These are phyloP conservation scores for Chelonoidis abingdonii DNA, from an alignment of 2,113 vertebrate genomes.

Conservation along the genomic window DNA sequence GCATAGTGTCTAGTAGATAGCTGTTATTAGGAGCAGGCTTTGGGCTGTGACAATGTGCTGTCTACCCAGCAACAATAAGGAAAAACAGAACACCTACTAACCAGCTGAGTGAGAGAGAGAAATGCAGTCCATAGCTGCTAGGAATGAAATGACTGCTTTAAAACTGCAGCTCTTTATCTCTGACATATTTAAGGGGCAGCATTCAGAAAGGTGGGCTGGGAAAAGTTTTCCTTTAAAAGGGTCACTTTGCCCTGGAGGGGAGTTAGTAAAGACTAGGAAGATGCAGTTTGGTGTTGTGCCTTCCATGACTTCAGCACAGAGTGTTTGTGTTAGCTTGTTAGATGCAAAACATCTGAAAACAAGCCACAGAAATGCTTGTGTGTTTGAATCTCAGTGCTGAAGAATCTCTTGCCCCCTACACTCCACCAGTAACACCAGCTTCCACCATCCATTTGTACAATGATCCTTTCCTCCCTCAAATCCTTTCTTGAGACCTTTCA, in stretches of 20 bases:
- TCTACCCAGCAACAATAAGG: not conserved
- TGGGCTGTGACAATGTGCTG: not conserved
- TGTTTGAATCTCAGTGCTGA: fast-evolving
- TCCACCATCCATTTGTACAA: not conserved
- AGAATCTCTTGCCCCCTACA: fast-evolving
- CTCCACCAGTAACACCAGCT: not conserved
- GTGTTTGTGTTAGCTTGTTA: not conserved
- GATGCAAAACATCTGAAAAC: not conserved
- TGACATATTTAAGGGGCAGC: not conserved
- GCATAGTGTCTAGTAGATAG: not conserved
- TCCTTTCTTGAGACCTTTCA: not conserved
- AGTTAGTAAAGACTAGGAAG: not conserved
- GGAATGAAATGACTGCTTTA: not conserved
- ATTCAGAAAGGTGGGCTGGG: not conserved
- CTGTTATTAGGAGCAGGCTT: not conserved
- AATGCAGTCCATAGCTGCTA: not conserved
- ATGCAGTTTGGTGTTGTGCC: fast-evolving
- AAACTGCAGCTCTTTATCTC: not conserved
- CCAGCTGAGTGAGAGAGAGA: not conserved
- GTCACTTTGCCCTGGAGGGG: not conserved
- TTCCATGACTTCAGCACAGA: not conserved
- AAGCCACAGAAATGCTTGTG: not conserved
- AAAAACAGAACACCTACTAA: not conserved
- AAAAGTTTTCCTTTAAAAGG: not conserved
- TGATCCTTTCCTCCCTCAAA: not conserved